These are phyloP conservation scores for Drosophila meridionalis DNA, from an alignment of 2,888 invertebrate genomes.

Conservation along the genomic window DNA sequence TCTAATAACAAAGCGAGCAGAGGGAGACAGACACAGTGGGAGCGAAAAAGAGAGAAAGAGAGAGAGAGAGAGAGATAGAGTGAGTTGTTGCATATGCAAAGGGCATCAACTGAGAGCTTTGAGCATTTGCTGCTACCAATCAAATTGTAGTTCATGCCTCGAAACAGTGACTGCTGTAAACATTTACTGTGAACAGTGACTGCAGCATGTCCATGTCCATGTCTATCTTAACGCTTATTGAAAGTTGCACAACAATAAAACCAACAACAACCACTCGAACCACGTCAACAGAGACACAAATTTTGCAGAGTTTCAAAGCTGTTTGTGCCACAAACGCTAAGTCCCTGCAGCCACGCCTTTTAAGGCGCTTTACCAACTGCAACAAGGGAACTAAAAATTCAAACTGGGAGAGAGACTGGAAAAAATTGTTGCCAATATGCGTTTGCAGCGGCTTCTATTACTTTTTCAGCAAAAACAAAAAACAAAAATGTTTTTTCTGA, in stretches of 20 bases:
- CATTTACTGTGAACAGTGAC: slow-evolving; percentile 20
- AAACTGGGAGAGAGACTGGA: not conserved
- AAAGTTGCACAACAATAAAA: slow-evolving; percentile 24
- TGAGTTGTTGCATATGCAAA: slow-evolving; percentile 56
- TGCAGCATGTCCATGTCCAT: slow-evolving; percentile 11
- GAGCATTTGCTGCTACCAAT: slow-evolving; percentile 37
- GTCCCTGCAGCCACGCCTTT: not conserved
- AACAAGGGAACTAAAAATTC: not conserved
- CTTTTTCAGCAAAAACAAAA: slow-evolving; percentile 30
- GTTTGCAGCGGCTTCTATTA: slow-evolving; percentile 37
- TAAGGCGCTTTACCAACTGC: slow-evolving; percentile 23
- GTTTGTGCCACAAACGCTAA: slow-evolving; percentile 24
- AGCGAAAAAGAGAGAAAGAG: not conserved
- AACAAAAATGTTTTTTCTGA: slow-evolving; percentile 1
- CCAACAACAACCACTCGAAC: slow-evolving; percentile 13
- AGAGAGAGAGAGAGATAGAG: not conserved
- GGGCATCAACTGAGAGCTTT: slow-evolving; percentile 38
- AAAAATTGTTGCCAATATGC: slow-evolving; percentile 48
- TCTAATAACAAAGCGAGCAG: slow-evolving; percentile 67
- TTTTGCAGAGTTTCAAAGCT: slow-evolving; percentile 55
- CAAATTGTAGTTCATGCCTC: slow-evolving; percentile 30
- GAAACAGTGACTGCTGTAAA: slow-evolving; percentile 5
- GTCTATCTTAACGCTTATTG: slow-evolving; percentile 47
- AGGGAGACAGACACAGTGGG: slow-evolving; percentile 30
- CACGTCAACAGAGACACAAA: slow-evolving; percentile 38